These are phyloP conservation scores for Potamarius usumacintae DNA, from an alignment of 2,113 vertebrate species.

Conservation along the genomic window DNA sequence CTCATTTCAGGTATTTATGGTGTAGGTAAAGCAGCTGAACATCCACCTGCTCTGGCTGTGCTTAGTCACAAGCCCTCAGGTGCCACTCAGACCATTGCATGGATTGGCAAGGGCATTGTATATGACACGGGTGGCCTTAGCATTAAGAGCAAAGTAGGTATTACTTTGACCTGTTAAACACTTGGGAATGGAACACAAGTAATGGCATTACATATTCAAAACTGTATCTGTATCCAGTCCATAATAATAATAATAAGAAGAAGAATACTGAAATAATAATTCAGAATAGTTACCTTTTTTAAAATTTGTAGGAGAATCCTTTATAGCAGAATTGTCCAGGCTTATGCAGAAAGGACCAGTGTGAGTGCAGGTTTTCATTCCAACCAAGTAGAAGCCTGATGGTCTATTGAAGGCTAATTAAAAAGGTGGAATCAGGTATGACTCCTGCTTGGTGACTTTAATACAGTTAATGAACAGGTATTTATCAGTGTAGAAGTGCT, in stretches of 20 bases:
- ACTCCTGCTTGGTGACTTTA: too few relatives aligned
- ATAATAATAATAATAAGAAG: neutral
- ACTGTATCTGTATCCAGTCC: neutral
- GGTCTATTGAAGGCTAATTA: too few relatives aligned
- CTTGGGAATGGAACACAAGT: neutral
- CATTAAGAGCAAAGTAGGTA: slow-evolving; percentile 94
- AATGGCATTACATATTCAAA: neutral
- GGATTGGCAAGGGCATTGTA: slow-evolving; percentile 98
- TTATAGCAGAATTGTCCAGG: neutral
- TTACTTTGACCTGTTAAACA: neutral
- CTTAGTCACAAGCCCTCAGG: slow-evolving; percentile 91
- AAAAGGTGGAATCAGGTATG: too few relatives aligned
- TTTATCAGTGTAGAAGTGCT: too few relatives aligned
- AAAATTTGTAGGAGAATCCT: neutral
- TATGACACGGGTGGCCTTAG: slow-evolving; percentile 98
- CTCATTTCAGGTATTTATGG: slow-evolving; percentile 86
- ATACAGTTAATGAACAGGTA: too few relatives aligned
- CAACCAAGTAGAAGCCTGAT: too few relatives aligned
- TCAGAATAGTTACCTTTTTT: neutral
- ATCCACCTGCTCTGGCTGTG: slow-evolving; percentile 89
- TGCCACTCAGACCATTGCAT: slow-evolving; percentile 95
- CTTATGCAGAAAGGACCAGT: neutral
- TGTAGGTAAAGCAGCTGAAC: slow-evolving; percentile 90
- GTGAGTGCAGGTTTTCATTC: neutral
- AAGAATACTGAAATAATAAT: too few relatives aligned